Percentiles rank a stretch among this genome's conserved stretches.
Evolutionary conservation across 2,797 vertebrate genomes (phyloP).

Genomic region (Perodicticus potto): DNA sequence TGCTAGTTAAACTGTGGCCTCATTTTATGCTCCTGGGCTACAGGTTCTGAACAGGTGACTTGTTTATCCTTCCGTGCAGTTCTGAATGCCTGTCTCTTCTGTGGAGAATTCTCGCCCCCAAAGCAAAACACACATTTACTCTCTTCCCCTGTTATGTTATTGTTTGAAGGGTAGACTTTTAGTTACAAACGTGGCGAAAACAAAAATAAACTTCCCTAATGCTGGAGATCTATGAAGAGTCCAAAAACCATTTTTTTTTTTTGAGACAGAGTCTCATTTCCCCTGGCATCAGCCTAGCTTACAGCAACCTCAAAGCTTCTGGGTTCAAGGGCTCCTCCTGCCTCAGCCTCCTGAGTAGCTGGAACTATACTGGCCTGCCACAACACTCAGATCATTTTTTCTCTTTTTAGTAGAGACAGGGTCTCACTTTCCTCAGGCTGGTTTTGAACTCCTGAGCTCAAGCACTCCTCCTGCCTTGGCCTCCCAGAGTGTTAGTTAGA

Average conservation of each 20-base stretch:
- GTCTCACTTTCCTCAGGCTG: too few relatives aligned
- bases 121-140: neutral
- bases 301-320: too few relatives aligned
- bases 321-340: too few relatives aligned
- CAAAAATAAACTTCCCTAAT: neutral
- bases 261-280: too few relatives aligned
- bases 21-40: neutral
- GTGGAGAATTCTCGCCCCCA: neutral
- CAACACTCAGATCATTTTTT: too few relatives aligned
- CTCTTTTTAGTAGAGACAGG: too few relatives aligned
- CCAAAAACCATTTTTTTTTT: neutral
- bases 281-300: too few relatives aligned
- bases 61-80: neutral
- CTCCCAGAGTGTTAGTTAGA: too few relatives aligned
- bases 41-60: neutral
- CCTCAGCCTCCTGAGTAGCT: too few relatives aligned
- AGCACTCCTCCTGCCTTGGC: too few relatives aligned
- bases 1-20: neutral
- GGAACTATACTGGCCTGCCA: too few relatives aligned
- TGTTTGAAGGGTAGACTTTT: constrained; percentile 20
- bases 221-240: neutral
- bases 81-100: neutral
- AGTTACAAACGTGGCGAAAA: neutral
- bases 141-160: neutral
- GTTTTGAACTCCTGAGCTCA: too few relatives aligned